Percentiles rank a stretch among this genome's conserved stretches.
Evolutionary conservation across 1,140 invertebrate genomes (phyloP).

Genomic region (Neodiprion fabricii): DNA sequence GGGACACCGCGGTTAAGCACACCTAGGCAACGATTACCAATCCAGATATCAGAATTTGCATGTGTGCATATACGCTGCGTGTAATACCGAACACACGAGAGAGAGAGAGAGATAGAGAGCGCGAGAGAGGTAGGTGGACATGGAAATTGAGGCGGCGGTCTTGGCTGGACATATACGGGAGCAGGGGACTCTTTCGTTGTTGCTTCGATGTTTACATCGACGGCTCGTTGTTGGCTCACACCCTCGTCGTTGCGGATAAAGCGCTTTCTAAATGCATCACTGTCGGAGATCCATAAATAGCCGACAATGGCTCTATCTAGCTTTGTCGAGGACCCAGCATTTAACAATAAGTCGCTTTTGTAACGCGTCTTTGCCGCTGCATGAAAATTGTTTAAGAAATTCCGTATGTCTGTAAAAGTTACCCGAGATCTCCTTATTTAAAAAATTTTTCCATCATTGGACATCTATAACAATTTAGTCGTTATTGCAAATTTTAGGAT

Average conservation of each 20-base stretch:
- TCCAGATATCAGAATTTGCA: neutral
- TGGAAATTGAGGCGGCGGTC: neutral
- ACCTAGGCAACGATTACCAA: neutral
- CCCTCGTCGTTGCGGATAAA: conserved; percentile 41
- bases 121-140: neutral
- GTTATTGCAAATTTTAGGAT: no score
- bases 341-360: neutral
- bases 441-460: no score
- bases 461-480: no score
- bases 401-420: no score
- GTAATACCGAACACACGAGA: neutral
- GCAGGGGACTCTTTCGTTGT: neutral
- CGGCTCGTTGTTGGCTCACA: conserved; percentile 39
- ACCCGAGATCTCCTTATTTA: no score
- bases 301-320: conserved; percentile 42
- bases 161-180: neutral
- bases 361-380: no score
- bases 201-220: conserved; percentile 39
- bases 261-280: conserved; percentile 48
- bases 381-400: no score
- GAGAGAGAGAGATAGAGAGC: neutral
- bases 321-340: neutral
- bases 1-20: neutral
- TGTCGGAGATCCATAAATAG: conserved; percentile 42
- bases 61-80: neutral